Percentiles rank a stretch among this genome's conserved stretches.
phyloP scores from a whole-genome alignment of 2,113 vertebrate species.

The Nansenia antarctica region DNA sequence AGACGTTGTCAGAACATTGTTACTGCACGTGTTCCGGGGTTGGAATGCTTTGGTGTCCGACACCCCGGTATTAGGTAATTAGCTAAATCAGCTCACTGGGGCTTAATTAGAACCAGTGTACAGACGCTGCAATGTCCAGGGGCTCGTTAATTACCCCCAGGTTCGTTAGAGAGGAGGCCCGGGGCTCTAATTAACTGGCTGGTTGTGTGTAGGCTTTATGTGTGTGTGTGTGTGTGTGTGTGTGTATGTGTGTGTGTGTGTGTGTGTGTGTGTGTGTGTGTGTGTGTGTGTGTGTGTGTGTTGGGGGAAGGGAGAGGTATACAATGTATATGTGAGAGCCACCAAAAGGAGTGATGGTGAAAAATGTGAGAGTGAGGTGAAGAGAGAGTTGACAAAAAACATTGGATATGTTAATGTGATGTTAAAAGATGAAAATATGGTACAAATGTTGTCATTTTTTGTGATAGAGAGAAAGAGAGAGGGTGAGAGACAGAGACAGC shows the following conservation, averaged over 20 bases:
- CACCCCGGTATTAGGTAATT: constrained; percentile 73
- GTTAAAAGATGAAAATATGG: too few species aligned
- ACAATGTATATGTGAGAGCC: too few species aligned
- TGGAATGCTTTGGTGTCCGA: constrained; percentile 65
- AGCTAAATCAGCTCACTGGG: constrained; percentile 76
- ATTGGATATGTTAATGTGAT: too few species aligned
- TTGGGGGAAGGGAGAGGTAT: too few species aligned
- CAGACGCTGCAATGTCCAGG: constrained; percentile 65
- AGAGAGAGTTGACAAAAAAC: too few species aligned
- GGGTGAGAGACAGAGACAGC: neutral
- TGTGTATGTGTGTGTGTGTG: constrained; percentile 10
- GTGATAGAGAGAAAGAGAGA: neutral
- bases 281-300: neutral
- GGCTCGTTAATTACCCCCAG: constrained; percentile 74
- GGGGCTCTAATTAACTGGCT: constrained; percentile 69
- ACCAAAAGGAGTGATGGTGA: too few species aligned
- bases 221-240: constrained; percentile 33
- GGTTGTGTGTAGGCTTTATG: constrained; percentile 19
- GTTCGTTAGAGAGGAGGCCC: constrained; percentile 64
- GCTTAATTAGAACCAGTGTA: constrained; percentile 76
- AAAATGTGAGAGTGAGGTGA: too few species aligned
- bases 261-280: neutral
- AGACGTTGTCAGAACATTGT: constrained; percentile 51
- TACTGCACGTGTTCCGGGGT: constrained; percentile 54
- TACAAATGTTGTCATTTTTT: too few species aligned